phyloP scores from a whole-genome alignment of 2,113 vertebrate genomes.

The Lepisosteus oculatus region DNA sequence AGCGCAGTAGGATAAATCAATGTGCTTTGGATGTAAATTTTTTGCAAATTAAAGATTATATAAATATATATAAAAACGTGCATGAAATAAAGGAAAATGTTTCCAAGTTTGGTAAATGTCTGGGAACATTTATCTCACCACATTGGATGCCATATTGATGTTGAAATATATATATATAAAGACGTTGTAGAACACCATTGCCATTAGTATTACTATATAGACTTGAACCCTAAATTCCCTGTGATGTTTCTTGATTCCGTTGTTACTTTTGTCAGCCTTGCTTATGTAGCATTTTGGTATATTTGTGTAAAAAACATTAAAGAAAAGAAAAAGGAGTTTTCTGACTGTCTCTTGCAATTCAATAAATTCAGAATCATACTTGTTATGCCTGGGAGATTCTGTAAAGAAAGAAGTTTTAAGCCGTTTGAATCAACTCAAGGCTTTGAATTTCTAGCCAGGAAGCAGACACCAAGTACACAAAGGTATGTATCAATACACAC shows the following conservation, averaged over 20 bases:
- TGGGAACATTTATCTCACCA: slow-evolving; percentile 53
- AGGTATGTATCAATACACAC: too few relatives aligned
- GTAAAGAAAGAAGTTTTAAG: not conserved
- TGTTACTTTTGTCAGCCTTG: slow-evolving; percentile 54
- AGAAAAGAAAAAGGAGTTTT: slow-evolving; percentile 34
- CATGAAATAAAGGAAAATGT: slow-evolving; percentile 14
- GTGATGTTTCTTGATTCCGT: slow-evolving; percentile 47
- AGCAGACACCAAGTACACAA: too few relatives aligned
- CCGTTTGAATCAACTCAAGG: too few relatives aligned
- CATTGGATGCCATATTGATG: slow-evolving; percentile 74
- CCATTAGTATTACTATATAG: slow-evolving; percentile 68
- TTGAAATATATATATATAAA: slow-evolving; percentile 46
- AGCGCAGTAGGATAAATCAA: slow-evolving; percentile 35
- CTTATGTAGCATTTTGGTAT: slow-evolving; percentile 54
- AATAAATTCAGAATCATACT: slow-evolving; percentile 55
- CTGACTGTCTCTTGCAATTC: slow-evolving; percentile 49
- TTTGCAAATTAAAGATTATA: slow-evolving; percentile 32
- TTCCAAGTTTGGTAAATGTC: slow-evolving; percentile 45
- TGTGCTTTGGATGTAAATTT: slow-evolving; percentile 41
- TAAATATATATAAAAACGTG: slow-evolving; percentile 32
- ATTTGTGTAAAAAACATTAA: slow-evolving; percentile 45
- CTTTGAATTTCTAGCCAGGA: too few relatives aligned
- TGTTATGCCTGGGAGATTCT: not conserved
- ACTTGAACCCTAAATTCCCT: slow-evolving; percentile 33
- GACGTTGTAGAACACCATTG: slow-evolving; percentile 57